Conservation (phyloP, 2,888 invertebrate species). For the Phyto melanocephala region DNA sequence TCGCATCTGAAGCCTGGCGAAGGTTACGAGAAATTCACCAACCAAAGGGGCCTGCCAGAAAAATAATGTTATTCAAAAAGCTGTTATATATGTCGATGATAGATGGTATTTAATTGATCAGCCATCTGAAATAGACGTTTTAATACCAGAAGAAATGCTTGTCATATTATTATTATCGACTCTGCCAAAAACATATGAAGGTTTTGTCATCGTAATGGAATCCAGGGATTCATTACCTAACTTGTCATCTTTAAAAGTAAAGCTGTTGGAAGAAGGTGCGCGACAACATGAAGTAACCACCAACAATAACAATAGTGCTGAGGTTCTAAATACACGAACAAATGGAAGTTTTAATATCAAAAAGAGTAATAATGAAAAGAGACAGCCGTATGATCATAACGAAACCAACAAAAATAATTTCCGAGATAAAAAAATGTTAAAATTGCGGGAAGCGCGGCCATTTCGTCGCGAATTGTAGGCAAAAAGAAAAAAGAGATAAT, state of each 20-base stretch:
- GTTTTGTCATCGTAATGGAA: slow-evolving; percentile 63
- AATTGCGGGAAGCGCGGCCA: slow-evolving; percentile 21
- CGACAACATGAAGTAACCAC: slow-evolving; percentile 4
- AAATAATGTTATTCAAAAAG: too few relatives aligned
- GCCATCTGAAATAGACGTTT: slow-evolving; percentile 32
- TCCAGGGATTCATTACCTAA: slow-evolving; percentile 45
- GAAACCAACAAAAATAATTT: not conserved
- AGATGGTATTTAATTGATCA: too few relatives aligned
- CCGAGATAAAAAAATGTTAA: slow-evolving; percentile 8
- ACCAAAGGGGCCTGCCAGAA: too few relatives aligned
- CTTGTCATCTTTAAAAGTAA: slow-evolving; percentile 24
- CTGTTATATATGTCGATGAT: too few relatives aligned
- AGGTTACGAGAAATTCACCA: too few relatives aligned
- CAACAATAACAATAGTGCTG: not conserved
- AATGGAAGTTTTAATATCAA: slow-evolving; percentile 9
- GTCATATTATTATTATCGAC: slow-evolving; percentile 60
- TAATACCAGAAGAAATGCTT: slow-evolving; percentile 33
- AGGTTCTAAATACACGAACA: not conserved
- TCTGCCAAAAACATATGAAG: slow-evolving; percentile 57
- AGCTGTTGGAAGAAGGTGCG: slow-evolving; percentile 37
- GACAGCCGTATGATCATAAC: not conserved
- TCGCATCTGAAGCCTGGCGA: too few relatives aligned
- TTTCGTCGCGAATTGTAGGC: slow-evolving; percentile 11
- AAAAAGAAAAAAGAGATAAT: not conserved
- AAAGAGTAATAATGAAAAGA: not conserved